Conservation (phyloP, 2,888 invertebrate genomes). For the Halocaridina rubra region DNA sequence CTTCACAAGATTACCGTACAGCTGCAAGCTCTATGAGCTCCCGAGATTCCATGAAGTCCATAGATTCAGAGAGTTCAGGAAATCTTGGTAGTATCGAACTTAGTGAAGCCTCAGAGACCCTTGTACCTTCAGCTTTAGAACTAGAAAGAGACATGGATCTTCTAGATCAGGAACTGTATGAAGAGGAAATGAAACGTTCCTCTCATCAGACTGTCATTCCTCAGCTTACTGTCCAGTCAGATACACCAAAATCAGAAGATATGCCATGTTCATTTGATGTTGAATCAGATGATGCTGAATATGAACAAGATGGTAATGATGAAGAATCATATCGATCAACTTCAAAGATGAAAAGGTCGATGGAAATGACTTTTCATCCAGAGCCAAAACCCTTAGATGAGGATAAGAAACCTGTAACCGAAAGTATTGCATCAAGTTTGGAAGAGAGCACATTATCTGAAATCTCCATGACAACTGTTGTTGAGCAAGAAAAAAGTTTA, state of each 20-base stretch:
- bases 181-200: conserved; percentile 40
- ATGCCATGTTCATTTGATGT: conserved; percentile 56
- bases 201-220: conserved; percentile 47
- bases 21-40: conserved; percentile 89
- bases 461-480: conserved; percentile 49
- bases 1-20: conserved; percentile 87
- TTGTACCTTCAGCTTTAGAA: conserved; percentile 90
- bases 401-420: conserved; percentile 67
- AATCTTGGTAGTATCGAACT: conserved; percentile 87
- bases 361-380: conserved; percentile 89
- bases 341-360: conserved; percentile 85
- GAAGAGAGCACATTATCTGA: conserved; percentile 62
- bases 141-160: conserved; percentile 73
- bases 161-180: conserved; percentile 55
- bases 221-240: conserved; percentile 59
- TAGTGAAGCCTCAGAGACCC: conserved; percentile 91
- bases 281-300: conserved; percentile 67
- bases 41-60: conserved; percentile 88
- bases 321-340: conserved; percentile 65
- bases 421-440: conserved; percentile 47
- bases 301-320: conserved; percentile 65
- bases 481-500: conserved; percentile 43
- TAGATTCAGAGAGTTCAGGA: conserved; percentile 90
- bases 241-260: conserved; percentile 62
- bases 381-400: conserved; percentile 68